Conservation (phyloP, 2,888 invertebrate genomes). For the Himalopsyche kuldschensis region DNA sequence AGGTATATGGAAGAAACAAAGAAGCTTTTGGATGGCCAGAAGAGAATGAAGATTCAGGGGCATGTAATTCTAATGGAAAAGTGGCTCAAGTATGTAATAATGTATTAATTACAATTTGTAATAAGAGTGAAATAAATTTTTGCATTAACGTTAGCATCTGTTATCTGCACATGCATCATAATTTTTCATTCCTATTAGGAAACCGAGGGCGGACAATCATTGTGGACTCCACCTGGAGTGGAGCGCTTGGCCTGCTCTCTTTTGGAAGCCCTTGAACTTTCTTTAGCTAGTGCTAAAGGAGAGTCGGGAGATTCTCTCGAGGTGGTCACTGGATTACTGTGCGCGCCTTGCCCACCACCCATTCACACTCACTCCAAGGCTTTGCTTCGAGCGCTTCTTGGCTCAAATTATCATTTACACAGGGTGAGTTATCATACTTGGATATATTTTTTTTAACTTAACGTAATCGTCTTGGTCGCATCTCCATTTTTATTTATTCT, state of each 20-base stretch:
- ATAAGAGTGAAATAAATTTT: not conserved
- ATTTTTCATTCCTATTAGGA: constrained; percentile 44
- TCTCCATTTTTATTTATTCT: constrained; percentile 13
- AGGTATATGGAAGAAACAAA: constrained; percentile 90
- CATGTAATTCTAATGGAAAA: constrained; percentile 55
- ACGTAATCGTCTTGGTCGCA: not conserved
- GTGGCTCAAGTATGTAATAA: constrained; percentile 48
- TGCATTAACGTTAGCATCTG: too few species aligned
- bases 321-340: constrained; percentile 51
- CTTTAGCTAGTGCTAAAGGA: constrained; percentile 41
- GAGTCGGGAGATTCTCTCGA: constrained; percentile 49
- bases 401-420: constrained; percentile 80
- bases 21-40: constrained; percentile 97
- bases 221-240: constrained; percentile 52
- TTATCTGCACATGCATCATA: too few species aligned
- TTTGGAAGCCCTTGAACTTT: constrained; percentile 52
- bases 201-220: constrained; percentile 43
- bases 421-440: constrained; percentile 62
- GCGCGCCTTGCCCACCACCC: constrained; percentile 53
- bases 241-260: constrained; percentile 56
- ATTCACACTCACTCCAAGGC: constrained; percentile 69
- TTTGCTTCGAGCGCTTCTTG: constrained; percentile 78
- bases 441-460: not conserved
- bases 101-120: not conserved
- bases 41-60: constrained; percentile 78